Conservation (phyloP, 2,113 vertebrate species). For the Cryptomyrus ogoouensis region DNA sequence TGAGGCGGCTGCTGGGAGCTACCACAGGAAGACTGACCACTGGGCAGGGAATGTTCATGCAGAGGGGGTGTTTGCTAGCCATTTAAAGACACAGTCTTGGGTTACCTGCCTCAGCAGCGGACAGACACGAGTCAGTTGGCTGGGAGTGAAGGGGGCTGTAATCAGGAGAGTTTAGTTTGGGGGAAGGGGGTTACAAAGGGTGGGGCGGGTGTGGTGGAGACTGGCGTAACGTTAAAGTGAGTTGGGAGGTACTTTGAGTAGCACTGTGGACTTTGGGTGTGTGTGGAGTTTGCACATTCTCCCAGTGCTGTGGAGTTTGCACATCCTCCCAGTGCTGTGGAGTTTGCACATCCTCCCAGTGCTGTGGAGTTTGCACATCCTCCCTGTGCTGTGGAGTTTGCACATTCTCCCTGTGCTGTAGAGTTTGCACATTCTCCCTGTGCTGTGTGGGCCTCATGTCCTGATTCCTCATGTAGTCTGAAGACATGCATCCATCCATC, state of each 20-base stretch:
- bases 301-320: background rate
- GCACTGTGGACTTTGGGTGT: background rate
- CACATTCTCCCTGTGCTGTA: background rate
- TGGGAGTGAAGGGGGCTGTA: background rate
- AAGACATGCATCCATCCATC: background rate
- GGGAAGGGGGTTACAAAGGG: background rate
- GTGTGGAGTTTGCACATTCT: background rate
- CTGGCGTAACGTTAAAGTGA: background rate
- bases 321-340: background rate
- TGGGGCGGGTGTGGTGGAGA: background rate
- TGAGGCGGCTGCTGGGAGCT: background rate
- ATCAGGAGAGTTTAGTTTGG: background rate
- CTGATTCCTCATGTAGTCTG: background rate
- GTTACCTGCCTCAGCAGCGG: background rate
- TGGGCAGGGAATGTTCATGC: background rate
- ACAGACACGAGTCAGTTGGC: background rate
- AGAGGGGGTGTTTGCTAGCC: background rate
- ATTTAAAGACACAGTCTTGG: background rate
- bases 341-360: no score
- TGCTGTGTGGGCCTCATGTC: background rate
- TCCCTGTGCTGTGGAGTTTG: background rate
- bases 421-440: no score
- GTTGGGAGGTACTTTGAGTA: background rate
- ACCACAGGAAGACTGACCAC: background rate
- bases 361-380: background rate